Evolutionary conservation across 2,888 invertebrate species (phyloP), one percentile per base, ranked within the genome.

Genomic region (Drosophila mayaguana): DNA sequence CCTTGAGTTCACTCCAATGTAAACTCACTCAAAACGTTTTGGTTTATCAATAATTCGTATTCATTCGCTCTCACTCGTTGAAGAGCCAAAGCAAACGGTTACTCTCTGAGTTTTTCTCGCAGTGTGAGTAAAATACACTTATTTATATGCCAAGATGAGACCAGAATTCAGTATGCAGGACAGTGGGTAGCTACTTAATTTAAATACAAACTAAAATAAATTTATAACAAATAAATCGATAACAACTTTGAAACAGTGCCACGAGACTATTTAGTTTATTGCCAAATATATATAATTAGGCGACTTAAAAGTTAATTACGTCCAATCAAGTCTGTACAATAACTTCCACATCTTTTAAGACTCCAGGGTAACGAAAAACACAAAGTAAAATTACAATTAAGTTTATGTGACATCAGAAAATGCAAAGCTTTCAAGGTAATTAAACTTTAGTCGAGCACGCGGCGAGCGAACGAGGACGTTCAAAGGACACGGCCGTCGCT

Each of bases 351-450:
- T 67, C 75, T 69, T 57, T 55, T 51, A 63, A 68, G 69, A 57
- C 59, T 50, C 64, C 14, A 51, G 54, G 67, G 69, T 28, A 28
- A 28, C 7, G 62, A 60, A 42, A 18, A 18, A 1, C 4, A 42
- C 32, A 18, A 42, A 18, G 12, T 18, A 4, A 43, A 69, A 60
- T 53, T 45, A 18, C 67, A 73, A 75, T 76, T 67, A 65, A 85
- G 78, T 72, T 80, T 78, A 74, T 72, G 63, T 50, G 75, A 68
- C 65, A 72, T 60, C 61, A 69, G 57, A 45, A 42, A 74, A 63
- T 65, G 42, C 64, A 51, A 74, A 63, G 82, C 84, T 82, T 73
- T 81, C 70, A 67, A 72, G 69, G 81, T 81, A 86, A 83, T 85
- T 83, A 85, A 86, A 79, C 72, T 70, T 73, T 60, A 63, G 63